phyloP scores from a whole-genome alignment of 2,113 vertebrate genomes.

The Elaphurus davidianus region DNA sequence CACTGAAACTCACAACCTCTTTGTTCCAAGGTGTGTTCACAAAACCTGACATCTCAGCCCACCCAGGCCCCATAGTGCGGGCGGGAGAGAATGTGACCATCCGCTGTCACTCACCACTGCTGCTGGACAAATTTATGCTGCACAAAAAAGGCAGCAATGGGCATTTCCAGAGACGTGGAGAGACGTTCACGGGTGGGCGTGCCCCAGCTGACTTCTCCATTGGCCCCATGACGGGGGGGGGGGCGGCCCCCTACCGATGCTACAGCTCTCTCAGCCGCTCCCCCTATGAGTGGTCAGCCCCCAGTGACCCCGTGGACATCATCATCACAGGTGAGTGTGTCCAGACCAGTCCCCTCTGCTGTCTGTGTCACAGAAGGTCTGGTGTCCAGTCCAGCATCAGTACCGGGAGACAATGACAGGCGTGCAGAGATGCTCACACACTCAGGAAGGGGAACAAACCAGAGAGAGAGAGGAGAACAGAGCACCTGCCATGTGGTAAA shows the following conservation, averaged over 20 bases:
- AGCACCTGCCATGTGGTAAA: no score
- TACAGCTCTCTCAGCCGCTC: accelerated
- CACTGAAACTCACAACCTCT: neutral
- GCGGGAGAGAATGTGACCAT: accelerated
- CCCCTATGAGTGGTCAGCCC: accelerated
- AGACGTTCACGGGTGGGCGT: accelerated
- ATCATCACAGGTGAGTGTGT: neutral
- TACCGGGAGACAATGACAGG: neutral
- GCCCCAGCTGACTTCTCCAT: accelerated
- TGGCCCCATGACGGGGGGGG: accelerated
- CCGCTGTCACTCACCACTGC: accelerated
- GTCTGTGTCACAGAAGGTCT: accelerated
- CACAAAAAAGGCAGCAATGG: neutral
- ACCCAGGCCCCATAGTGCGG: accelerated
- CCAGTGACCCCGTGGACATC: neutral
- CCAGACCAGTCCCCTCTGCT: neutral
- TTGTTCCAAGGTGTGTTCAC: neutral
- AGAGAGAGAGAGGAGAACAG: neutral
- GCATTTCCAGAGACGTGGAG: accelerated
- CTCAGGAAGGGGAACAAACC: accelerated
- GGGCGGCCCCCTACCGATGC: neutral
- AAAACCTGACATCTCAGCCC: neutral
- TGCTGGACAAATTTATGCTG: neutral
- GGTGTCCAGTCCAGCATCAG: neutral
- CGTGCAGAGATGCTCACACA: no score